Evolutionary conservation across 2,888 invertebrate species (phyloP).

Genomic region (Seladonia tumulorum): DNA sequence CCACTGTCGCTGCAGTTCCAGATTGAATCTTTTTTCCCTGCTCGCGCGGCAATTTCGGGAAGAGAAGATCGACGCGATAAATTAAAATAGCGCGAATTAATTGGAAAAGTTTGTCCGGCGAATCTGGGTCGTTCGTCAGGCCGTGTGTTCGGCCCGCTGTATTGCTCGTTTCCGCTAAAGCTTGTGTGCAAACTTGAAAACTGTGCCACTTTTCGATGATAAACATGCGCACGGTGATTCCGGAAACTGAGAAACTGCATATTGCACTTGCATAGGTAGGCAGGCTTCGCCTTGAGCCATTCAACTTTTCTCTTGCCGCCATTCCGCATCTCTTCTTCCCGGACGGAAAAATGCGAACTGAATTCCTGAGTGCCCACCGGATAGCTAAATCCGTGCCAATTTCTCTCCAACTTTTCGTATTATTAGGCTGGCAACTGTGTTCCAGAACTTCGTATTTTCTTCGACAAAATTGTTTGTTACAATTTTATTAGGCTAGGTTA

Average conservation of each 20-base stretch:
- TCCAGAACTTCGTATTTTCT: no score
- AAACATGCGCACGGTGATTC: slow-evolving; percentile 9
- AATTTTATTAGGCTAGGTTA: no score
- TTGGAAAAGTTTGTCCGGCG: slow-evolving; percentile 55
- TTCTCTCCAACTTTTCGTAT: background rate
- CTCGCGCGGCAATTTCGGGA: slow-evolving; percentile 11
- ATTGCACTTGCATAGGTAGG: slow-evolving; percentile 3
- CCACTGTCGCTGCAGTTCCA: slow-evolving; percentile 32
- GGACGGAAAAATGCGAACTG: background rate
- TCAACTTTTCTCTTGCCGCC: background rate
- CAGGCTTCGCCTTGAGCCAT: background rate
- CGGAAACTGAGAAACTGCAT: slow-evolving; percentile 24
- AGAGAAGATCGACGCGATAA: slow-evolving; percentile 38
- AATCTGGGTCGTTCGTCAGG: slow-evolving; percentile 49
- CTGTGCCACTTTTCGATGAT: slow-evolving; percentile 22
- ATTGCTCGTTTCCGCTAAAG: slow-evolving; percentile 20
- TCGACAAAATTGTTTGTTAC: no score
- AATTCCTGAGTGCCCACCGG: background rate
- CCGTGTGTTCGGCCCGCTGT: slow-evolving; percentile 1
- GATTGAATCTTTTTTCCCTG: slow-evolving; percentile 22
- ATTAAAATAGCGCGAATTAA: slow-evolving; percentile 60
- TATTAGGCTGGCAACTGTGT: background rate
- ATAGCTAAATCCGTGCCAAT: background rate
- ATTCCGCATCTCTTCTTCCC: background rate
- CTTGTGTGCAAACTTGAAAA: slow-evolving; percentile 10